These are phyloP conservation scores for Rhopalosiphum maidis DNA, from an alignment of 1,140 invertebrate genomes.

Conservation along the genomic window DNA sequence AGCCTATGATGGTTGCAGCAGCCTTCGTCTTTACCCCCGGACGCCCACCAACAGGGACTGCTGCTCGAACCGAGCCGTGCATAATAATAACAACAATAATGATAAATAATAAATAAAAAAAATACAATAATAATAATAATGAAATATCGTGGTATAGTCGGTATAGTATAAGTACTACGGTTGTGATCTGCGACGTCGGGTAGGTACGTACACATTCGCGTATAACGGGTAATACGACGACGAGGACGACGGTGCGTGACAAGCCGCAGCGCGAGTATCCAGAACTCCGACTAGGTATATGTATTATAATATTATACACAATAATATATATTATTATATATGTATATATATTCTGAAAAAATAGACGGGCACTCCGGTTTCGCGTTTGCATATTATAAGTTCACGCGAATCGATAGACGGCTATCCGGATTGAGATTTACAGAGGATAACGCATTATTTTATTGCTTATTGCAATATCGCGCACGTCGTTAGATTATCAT, in stretches of 20 bases:
- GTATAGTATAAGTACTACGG: neutral
- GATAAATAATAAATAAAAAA: neutral
- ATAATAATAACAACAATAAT: conserved; percentile 26
- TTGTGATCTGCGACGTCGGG: neutral
- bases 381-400: neutral
- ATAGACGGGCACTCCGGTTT: neutral
- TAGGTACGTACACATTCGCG: neutral
- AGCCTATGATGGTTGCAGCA: no score
- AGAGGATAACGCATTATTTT: neutral
- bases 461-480: conserved; percentile 16
- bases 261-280: neutral
- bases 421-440: conserved; percentile 12
- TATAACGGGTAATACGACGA: neutral
- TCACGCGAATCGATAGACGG: neutral
- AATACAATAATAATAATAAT: conserved; percentile 26
- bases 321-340: neutral
- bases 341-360: neutral
- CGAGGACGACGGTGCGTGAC: neutral
- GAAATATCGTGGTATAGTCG: neutral
- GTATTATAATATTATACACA: neutral
- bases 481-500: neutral
- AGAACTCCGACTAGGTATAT: neutral
- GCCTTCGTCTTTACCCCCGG: neutral
- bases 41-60: neutral
- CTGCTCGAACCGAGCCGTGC: neutral